Evolutionary conservation across 2,888 invertebrate species (phyloP), one percentile per base, ranked within the genome.

Genomic region (Tenthredo mesomela): DNA sequence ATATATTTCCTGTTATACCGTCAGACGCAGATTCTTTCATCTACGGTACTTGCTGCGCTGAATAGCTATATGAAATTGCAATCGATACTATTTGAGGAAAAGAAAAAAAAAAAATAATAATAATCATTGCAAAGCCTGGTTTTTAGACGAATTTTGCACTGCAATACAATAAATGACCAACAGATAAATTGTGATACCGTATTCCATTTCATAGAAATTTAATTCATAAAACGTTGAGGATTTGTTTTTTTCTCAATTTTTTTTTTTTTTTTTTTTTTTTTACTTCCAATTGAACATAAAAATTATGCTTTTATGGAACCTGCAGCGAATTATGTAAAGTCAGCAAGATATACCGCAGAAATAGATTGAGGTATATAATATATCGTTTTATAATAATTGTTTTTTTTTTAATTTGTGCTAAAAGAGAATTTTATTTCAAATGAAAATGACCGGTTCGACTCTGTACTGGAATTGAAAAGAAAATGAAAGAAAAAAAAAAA

Each of bases 1-100:
- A 82, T 82, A 82, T 67, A 82, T 67, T 82, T 61, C 50, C 67
- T 70, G 82, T 65, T 43, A 82, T 82, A 67, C 25, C 33, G 37
- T 47, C 47, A 61, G 61, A 67, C 10, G n/a, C n/a, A 43, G 47
- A 58, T 82, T 47, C 25, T 67, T 82, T 82, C 25, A 67, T 47
- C 65, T 15, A 82, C 40, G 82, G 82, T 78, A 78, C 25, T 47
- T 47, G 25, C 61, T 29, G 67, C 29, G 67, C 29, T 67, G 15
- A 67, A 67, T 33, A 67, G 18, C 29, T 18, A 25, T 18, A 25
- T 67, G 18, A 67, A 18, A 67, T 67, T 67, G 33, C 33, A 67
- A 67, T 33, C 67, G 33, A 29, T 67, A 67, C 33, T 67, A 33
- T 33, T 2, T 4, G 33, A 33, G 4, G 18, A 29, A 67, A 67